Evolutionary conservation across 2,113 vertebrate species (phyloP), one percentile per base, ranked within the genome.

Genomic region (Anarrhichthys ocellatus): DNA sequence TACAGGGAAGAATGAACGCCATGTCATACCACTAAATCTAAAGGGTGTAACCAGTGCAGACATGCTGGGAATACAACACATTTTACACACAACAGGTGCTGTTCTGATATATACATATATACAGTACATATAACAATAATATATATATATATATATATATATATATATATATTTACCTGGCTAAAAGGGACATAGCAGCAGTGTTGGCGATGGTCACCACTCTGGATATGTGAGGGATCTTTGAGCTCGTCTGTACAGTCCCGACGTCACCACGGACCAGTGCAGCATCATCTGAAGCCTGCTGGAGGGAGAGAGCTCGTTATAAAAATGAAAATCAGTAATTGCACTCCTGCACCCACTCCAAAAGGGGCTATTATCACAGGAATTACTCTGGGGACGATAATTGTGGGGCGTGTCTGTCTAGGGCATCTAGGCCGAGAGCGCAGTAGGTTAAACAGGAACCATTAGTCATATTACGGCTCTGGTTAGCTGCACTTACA

Each of bases 191-290:
- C 91, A 94, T 93, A 0, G 93, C 93, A 18, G 91, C 91, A 0
- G 93, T 91, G 87, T 92, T 94, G 81, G 93, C 92, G 1, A 94
- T 91, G 85, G 70, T 91, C 61, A 92, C 91, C 66, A 94, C 92
- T 84, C 88, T 86, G 84, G 86, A 91, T 46, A 93, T 91, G 82
- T 92, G 90, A 48, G 89, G 89, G 46, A 94, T 89, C 90, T 89
- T 94, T 14, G 93, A 92, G 85, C 44, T 93, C 0, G 83, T 77
- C 83, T 93, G 92, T 1, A 91, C 20, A 0, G 76, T 62, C 67
- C 88, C 87, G 0, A 70, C 50, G 0, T 87, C 85, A 24, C 81
- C 15, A 10, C 79, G 54, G 68, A 69, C 27, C 52, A 70, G 72
- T 1, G 62, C 17, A 48, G 82, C 75, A 65, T 86, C 89, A 46